These are phyloP conservation scores for Poecile atricapillus DNA, from an alignment of 2,113 vertebrate species.

Conservation along the genomic window DNA sequence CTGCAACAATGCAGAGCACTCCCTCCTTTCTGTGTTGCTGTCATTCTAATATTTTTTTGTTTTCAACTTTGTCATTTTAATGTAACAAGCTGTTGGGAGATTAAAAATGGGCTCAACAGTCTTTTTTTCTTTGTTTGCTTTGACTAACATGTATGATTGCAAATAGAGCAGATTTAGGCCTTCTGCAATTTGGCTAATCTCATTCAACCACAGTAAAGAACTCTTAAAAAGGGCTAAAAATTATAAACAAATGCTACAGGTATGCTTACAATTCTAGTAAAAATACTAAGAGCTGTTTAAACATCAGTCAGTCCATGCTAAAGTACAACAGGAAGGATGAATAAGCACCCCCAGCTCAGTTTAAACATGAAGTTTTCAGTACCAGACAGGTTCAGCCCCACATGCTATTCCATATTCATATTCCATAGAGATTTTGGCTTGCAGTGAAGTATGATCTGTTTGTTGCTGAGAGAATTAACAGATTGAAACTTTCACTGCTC, in stretches of 20 bases:
- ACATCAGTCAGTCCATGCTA: neutral
- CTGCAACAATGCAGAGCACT: neutral
- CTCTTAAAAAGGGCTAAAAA: neutral
- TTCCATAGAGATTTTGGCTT: neutral
- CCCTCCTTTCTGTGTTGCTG: neutral
- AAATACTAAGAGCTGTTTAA: neutral
- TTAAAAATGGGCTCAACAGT: neutral
- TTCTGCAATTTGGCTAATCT: neutral
- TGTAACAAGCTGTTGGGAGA: neutral
- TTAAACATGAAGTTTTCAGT: neutral
- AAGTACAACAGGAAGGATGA: neutral
- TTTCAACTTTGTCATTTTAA: neutral
- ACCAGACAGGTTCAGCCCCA: neutral
- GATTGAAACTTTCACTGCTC: neutral
- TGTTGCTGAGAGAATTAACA: neutral
- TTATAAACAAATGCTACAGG: neutral
- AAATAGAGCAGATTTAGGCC: neutral
- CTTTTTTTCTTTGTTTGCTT: neutral
- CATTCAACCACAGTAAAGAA: neutral
- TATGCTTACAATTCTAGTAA: neutral
- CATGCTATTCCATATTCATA: fast-evolving
- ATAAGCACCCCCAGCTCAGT: neutral
- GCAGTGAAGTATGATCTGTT: neutral
- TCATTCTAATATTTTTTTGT: neutral
- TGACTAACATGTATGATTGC: neutral